These are phyloP conservation scores for Ectobius pallidus DNA, from an alignment of 2,888 invertebrate species.

Conservation along the genomic window DNA sequence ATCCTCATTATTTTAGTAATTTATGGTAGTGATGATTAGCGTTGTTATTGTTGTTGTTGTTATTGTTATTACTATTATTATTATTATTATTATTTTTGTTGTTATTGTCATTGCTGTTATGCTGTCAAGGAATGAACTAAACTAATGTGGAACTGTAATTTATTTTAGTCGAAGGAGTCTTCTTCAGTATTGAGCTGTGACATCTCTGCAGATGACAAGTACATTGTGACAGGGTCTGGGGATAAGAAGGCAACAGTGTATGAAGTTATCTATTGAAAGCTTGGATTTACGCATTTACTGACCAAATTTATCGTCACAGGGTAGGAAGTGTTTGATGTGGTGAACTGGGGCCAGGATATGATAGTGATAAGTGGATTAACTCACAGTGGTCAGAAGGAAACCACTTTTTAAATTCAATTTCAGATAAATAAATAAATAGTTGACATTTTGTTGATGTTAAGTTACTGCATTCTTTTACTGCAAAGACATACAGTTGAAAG, in stretches of 20 bases:
- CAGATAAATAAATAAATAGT: neutral
- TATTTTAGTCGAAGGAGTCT: slow-evolving; percentile 88
- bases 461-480: neutral
- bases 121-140: too few species aligned
- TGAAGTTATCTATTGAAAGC: slow-evolving; percentile 84
- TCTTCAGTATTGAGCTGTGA: slow-evolving; percentile 98
- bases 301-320: slow-evolving; percentile 12
- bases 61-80: too few species aligned
- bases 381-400: neutral
- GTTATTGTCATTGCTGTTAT: too few species aligned
- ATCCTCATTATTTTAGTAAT: too few species aligned
- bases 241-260: slow-evolving; percentile 98
- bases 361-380: slow-evolving; percentile 19
- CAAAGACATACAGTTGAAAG: neutral
- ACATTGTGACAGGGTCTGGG: slow-evolving; percentile 96
- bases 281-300: slow-evolving; percentile 2
- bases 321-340: neutral
- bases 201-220: slow-evolving; percentile 97
- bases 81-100: too few species aligned
- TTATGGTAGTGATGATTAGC: too few species aligned
- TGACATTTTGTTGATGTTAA: neutral
- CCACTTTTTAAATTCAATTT: slow-evolving; percentile 20
- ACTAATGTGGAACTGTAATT: slow-evolving; percentile 11
- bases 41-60: too few species aligned
- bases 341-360: neutral